These are phyloP conservation scores for Apodemia duryi DNA, from an alignment of 2,888 invertebrate genomes.

Conservation along the genomic window DNA sequence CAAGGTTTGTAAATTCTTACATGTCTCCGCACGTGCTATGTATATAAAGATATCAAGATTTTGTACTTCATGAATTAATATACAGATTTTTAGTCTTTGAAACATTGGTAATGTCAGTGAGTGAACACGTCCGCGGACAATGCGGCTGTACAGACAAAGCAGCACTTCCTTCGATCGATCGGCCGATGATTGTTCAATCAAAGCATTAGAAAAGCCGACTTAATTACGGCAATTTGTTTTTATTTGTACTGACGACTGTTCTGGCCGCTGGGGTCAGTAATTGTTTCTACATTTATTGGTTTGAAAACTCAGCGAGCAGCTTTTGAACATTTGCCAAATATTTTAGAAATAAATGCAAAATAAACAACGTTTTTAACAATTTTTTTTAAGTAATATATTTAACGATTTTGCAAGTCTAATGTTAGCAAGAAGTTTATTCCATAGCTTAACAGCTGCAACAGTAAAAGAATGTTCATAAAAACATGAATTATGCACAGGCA, in stretches of 20 bases:
- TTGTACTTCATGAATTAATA: no score
- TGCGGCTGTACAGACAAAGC: slow-evolving; percentile 54
- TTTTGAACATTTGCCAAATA: slow-evolving; percentile 17
- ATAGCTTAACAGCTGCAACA: no score
- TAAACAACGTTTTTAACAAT: neutral
- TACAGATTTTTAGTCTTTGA: slow-evolving; percentile 34
- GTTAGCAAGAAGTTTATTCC: no score
- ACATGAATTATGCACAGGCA: no score
- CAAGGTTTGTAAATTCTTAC: no score
- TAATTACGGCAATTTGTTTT: slow-evolving; percentile 67
- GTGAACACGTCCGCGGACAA: slow-evolving; percentile 58
- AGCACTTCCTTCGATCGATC: slow-evolving; percentile 61
- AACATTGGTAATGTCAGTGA: slow-evolving; percentile 33
- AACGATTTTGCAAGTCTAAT: no score
- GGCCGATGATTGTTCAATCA: slow-evolving; percentile 76
- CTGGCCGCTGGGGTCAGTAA: slow-evolving; percentile 28
- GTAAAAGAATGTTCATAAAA: no score
- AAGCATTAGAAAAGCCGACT: slow-evolving; percentile 67
- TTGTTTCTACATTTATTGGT: slow-evolving; percentile 23
- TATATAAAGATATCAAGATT: no score
- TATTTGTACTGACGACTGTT: slow-evolving; percentile 63
- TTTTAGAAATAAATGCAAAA: neutral
- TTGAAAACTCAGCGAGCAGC: slow-evolving; percentile 12
- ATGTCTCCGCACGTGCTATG: no score
- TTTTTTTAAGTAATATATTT: no score